Base-by-base conservation (phyloP, 1,140 invertebrate genomes). In the Notospermus geniculatus region DNA sequence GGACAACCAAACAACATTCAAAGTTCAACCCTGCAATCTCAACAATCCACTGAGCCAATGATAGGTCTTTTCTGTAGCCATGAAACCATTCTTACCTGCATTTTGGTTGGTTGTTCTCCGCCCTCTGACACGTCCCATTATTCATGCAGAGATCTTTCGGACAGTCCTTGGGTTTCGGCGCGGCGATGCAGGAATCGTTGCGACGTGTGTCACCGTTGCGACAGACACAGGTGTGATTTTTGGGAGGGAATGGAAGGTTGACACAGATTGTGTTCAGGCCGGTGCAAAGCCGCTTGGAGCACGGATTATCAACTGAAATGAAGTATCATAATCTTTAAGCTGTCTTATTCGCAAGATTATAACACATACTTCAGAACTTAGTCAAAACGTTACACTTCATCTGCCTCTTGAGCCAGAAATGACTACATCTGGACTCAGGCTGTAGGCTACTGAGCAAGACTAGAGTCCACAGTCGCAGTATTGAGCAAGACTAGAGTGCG, bases 121-220 rank as follows among this genome's bases (percentile, higher is more conserved):
- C 65, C 13, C 56, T 27, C 59, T 75, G 68, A 74, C 87, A 89
- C 5, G 75, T 84, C 2, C 87, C 87, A 15, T 82, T 81, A 71
- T 88, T 88, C n/a, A 80, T 70, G 66, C 85, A 84, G 63, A 83
- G 85, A 23, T 80, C 72, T n/a, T 82, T 75, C 67, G 86, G 86
- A 39, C 82, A 73, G 2, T 81, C 75, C 15, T 85, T 77, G 1
- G 82, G n/a, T n/a, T n/a, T n/a, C n/a, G n/a, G n/a, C n/a, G n/a
- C 39, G 82, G 62, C 17, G 75, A 76, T 66, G 71, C 82, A 84
- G 58, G 72, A 62, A 62, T 73, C 59, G 63, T 64, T 25, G 58
- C 43, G 30, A 25, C 25, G 11, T 59, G 55, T 58, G 2, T 70
- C 63, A 1, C 85, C 86, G 72, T 89, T 87, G 2, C 88, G 85